These are phyloP conservation scores for Centruroides sculpturatus DNA, from an alignment of 1,140 invertebrate genomes.

Conservation along the genomic window DNA sequence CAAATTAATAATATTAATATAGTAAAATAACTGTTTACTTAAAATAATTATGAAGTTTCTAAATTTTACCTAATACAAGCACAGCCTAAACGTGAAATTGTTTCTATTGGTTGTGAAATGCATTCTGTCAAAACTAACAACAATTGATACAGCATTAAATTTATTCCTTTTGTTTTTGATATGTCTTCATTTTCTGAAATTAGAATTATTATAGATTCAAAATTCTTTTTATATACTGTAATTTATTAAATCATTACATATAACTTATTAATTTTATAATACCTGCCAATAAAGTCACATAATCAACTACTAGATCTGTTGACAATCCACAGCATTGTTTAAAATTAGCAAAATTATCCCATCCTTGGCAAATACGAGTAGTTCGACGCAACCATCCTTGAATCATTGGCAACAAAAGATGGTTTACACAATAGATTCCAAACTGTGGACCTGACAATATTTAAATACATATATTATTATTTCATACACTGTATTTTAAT, in stretches of 20 bases:
- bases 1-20: too few relatives aligned
- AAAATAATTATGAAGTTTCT: too few relatives aligned
- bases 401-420: slow-evolving; percentile 70
- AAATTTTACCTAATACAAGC: slow-evolving; percentile 57
- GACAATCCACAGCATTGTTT: slow-evolving; percentile 84
- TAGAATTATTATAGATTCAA: too few relatives aligned
- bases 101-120: slow-evolving; percentile 71
- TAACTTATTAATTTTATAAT: too few relatives aligned
- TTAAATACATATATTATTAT: background rate
- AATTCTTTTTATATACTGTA: too few relatives aligned
- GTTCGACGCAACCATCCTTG: slow-evolving; percentile 73
- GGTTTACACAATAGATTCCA: slow-evolving; percentile 77
- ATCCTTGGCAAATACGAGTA: slow-evolving; percentile 32
- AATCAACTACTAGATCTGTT: slow-evolving; percentile 73
- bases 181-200: background rate
- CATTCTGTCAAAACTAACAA: slow-evolving; percentile 78
- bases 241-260: too few relatives aligned
- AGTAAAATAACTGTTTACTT: too few relatives aligned
- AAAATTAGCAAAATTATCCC: slow-evolving; percentile 44
- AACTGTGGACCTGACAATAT: slow-evolving; percentile 53
- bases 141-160: slow-evolving; percentile 69
- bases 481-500: too few relatives aligned
- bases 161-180: slow-evolving; percentile 30
- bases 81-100: slow-evolving; percentile 74
- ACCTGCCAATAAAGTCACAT: too few relatives aligned